Conservation (phyloP, 2,797 vertebrate species). For the Lepilemur ruficaudatus region DNA sequence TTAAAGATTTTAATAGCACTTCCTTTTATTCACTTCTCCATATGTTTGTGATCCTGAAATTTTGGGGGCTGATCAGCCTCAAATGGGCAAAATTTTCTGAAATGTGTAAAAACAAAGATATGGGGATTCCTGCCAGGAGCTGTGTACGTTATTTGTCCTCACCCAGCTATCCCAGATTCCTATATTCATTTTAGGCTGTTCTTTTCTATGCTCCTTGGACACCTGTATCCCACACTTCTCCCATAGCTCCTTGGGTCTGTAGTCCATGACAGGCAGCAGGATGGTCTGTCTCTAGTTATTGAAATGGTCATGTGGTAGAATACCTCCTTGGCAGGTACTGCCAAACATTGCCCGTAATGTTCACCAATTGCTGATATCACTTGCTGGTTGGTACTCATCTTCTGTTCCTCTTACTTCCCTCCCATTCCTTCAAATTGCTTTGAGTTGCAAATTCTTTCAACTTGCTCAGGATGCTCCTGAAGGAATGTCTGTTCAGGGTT, state of each 20-base stretch:
- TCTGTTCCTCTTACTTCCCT: neutral
- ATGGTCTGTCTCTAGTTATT: neutral
- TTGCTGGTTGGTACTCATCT: constrained; percentile 5
- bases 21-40: neutral
- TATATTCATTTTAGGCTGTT: neutral
- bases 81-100: neutral
- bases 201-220: neutral
- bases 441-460: constrained; percentile 12
- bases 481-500: neutral
- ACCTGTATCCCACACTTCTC: neutral
- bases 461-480: neutral
- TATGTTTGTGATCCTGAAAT: neutral
- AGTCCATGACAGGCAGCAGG: neutral
- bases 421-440: neutral
- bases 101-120: neutral
- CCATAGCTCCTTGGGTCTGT: neutral
- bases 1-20: neutral
- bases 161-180: neutral
- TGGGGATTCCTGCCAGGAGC: neutral
- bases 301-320: neutral
- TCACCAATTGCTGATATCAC: neutral
- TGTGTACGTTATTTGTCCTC: neutral
- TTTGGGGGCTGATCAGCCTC: neutral
- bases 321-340: neutral
- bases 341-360: neutral